Percentiles rank a stretch among this genome's conserved stretches.
Conservation (phyloP, 2,797 vertebrate genomes). For the Sciurus vulgaris region DNA sequence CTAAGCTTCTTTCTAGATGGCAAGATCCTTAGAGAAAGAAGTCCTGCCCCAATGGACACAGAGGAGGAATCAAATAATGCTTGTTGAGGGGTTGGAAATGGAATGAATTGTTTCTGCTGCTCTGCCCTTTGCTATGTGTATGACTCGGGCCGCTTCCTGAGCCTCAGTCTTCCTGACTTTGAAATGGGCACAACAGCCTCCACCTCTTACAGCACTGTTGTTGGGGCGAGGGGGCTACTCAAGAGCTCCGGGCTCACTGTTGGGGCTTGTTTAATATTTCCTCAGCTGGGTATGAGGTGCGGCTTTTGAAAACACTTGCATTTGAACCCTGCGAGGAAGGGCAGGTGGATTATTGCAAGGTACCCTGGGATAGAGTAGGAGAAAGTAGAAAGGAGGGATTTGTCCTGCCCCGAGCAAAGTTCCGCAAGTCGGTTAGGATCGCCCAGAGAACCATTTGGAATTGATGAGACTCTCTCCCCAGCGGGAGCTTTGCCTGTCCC, state of each 20-base stretch:
- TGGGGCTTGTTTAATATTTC: background rate
- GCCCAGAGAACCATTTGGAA: background rate
- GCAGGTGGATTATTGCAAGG: too few species aligned
- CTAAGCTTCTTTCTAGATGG: background rate
- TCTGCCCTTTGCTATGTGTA: background rate
- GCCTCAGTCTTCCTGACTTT: background rate
- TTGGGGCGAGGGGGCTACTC: fast-evolving
- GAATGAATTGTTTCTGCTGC: background rate
- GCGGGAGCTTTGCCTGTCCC: fast-evolving
- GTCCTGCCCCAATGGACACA: background rate
- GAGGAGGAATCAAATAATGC: background rate
- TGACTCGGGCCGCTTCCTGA: background rate
- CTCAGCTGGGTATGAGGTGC: background rate
- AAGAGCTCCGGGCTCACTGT: fast-evolving
- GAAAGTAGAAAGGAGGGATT: background rate
- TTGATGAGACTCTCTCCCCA: background rate
- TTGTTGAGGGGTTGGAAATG: background rate
- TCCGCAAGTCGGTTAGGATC: background rate
- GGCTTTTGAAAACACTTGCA: background rate
- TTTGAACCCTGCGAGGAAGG: background rate
- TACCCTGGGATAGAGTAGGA: background rate
- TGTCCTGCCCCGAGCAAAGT: background rate
- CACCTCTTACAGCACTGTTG: fast-evolving
- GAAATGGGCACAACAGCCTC: background rate
- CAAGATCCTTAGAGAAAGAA: background rate